Conservation (phyloP, 2,113 vertebrate genomes). For the Paraplagusia blochii region DNA sequence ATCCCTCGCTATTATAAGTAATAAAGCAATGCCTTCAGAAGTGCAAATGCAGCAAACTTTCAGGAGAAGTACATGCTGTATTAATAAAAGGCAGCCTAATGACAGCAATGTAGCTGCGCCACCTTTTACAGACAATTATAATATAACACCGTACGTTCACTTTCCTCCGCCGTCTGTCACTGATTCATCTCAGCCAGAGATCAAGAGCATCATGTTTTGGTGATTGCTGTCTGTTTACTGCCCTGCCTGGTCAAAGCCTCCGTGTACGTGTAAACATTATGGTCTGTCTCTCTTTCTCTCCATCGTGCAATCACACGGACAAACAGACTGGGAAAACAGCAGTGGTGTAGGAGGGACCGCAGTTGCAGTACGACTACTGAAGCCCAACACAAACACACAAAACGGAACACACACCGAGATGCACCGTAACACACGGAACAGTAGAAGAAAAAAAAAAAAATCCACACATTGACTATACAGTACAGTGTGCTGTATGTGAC, state of each 20-base stretch:
- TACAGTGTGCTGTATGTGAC: constrained; percentile 27
- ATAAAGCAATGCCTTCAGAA: constrained; percentile 12
- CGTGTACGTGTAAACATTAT: constrained; percentile 67
- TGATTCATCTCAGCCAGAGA: constrained; percentile 58
- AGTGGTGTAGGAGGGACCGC: constrained; percentile 67
- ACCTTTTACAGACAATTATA: constrained; percentile 57
- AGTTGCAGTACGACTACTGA: constrained; percentile 54
- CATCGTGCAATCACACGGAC: constrained; percentile 3
- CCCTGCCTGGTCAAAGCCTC: constrained; percentile 59
- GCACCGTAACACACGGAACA: constrained; percentile 16
- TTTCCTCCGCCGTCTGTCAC: constrained; percentile 30
- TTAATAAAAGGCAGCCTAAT: constrained; percentile 34
- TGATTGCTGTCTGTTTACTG: constrained; percentile 66
- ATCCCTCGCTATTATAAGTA: constrained; percentile 5
- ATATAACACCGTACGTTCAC: constrained; percentile 37
- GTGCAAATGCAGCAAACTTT: constrained; percentile 28
- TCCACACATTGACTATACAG: constrained; percentile 27
- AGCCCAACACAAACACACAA: constrained; percentile 53
- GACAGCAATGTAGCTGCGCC: constrained; percentile 18
- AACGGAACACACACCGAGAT: constrained; percentile 11
- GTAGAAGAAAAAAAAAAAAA: constrained; percentile 17
- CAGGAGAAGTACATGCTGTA: constrained; percentile 17
- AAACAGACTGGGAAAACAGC: constrained; percentile 60
- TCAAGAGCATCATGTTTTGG: constrained; percentile 55
- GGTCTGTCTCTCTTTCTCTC: constrained; percentile 40